Evolutionary conservation across 2,113 vertebrate genomes (phyloP).

Genomic region (Oplegnathus fasciatus): DNA sequence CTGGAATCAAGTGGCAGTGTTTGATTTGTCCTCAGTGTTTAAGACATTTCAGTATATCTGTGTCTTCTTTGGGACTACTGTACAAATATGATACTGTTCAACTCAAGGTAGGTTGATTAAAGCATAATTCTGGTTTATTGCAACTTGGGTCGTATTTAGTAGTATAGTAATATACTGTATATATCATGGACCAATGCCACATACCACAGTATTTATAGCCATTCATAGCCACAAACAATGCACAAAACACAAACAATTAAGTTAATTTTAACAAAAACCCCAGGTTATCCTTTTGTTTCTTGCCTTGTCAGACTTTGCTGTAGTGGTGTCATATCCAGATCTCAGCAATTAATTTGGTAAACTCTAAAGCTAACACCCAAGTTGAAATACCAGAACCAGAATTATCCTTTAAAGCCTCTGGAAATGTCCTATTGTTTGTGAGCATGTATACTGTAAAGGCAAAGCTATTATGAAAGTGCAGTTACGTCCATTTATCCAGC

Average conservation of each 20-base stretch:
- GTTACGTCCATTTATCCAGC: conserved; percentile 3
- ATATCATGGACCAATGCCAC: not conserved
- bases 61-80: not conserved
- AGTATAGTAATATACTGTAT: not conserved
- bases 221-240: not conserved
- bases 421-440: not conserved
- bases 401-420: not conserved
- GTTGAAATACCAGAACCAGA: not conserved
- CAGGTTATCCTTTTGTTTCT: too few species aligned
- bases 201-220: not conserved
- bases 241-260: not conserved
- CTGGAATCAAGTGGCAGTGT: conserved; percentile 28
- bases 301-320: not conserved
- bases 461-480: not conserved
- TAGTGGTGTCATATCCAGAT: not conserved
- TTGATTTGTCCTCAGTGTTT: conserved; percentile 15
- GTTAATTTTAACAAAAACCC: not conserved
- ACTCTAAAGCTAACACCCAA: not conserved
- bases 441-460: not conserved
- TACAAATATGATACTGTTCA: not conserved
- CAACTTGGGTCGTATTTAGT: not conserved
- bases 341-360: not conserved
- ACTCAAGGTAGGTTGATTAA: not conserved
- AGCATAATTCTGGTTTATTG: not conserved
- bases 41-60: not conserved